These are phyloP conservation scores for Anolis carolinensis DNA, from an alignment of 2,113 vertebrate genomes.

Conservation along the genomic window DNA sequence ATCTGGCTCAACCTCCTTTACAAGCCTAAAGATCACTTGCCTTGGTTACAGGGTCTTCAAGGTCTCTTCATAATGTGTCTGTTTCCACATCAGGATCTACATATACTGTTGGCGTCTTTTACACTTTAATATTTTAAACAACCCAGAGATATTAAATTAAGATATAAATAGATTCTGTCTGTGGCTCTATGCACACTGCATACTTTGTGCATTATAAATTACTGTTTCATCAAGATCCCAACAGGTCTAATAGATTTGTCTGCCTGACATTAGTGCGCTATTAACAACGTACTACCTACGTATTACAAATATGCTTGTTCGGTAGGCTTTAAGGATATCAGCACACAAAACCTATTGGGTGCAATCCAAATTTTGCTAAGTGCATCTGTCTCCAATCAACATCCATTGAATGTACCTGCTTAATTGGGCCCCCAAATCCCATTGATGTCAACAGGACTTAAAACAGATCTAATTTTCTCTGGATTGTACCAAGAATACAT, in stretches of 20 bases:
- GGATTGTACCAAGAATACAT: background rate
- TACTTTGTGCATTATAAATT: background rate
- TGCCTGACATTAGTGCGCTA: background rate
- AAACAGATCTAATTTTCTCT: background rate
- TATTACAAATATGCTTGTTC: background rate
- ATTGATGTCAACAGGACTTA: conserved; percentile 4
- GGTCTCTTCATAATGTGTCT: background rate
- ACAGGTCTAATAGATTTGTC: background rate
- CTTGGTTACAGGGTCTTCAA: background rate
- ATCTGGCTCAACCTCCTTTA: background rate
- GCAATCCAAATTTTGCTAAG: background rate
- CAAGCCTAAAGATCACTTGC: background rate
- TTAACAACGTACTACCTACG: background rate
- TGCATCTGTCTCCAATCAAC: background rate
- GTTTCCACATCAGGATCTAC: background rate
- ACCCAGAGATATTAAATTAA: background rate
- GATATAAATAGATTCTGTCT: background rate
- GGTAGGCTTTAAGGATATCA: background rate
- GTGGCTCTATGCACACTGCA: background rate
- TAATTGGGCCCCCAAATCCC: background rate
- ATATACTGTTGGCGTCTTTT: background rate
- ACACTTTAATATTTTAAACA: conserved; percentile 9
- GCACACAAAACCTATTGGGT: background rate
- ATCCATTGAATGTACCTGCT: background rate
- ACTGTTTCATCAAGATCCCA: background rate